phyloP scores from a whole-genome alignment of 92 coral and sea anemone genomes.

The Pocillopora meandrina region DNA sequence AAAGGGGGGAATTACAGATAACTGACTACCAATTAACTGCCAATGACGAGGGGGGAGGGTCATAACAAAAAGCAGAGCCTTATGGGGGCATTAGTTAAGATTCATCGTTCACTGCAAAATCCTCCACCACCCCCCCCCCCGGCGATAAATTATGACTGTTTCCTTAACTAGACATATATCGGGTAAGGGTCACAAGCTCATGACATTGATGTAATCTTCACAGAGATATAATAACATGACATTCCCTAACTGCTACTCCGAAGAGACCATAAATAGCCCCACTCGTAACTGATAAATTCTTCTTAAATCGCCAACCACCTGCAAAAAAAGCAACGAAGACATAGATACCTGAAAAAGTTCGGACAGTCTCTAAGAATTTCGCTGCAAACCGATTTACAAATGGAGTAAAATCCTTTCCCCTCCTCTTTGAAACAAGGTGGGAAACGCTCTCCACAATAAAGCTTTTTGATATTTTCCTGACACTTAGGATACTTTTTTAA shows the following conservation, averaged over 20 bases:
- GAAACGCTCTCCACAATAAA: constrained; percentile 21
- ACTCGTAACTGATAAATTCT: too few species aligned
- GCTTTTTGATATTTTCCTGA: constrained; percentile 18
- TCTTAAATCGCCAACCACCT: too few species aligned
- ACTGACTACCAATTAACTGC: too few species aligned
- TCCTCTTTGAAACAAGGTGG: constrained; percentile 39
- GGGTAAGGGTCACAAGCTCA: too few species aligned
- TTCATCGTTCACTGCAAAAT: too few species aligned
- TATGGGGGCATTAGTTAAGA: too few species aligned
- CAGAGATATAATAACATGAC: too few species aligned
- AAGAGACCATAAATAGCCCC: background rate
- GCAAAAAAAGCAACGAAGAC: background rate
- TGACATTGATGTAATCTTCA: background rate
- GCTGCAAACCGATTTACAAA: constrained; percentile 32
- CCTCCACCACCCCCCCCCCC: background rate
- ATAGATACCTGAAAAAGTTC: constrained; percentile 28
- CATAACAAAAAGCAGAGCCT: too few species aligned
- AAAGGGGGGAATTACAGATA: too few species aligned
- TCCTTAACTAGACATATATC: background rate
- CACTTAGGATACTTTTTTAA: constrained; percentile 30
- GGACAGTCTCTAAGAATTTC: constrained; percentile 38
- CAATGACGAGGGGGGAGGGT: too few species aligned
- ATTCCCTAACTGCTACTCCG: too few species aligned
- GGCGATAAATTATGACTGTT: background rate
- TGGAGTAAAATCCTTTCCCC: constrained; percentile 21